Percentiles rank a stretch among this genome's conserved stretches.
Evolutionary conservation across 2,113 vertebrate species (phyloP).

Genomic region (Phycodurus eques): DNA sequence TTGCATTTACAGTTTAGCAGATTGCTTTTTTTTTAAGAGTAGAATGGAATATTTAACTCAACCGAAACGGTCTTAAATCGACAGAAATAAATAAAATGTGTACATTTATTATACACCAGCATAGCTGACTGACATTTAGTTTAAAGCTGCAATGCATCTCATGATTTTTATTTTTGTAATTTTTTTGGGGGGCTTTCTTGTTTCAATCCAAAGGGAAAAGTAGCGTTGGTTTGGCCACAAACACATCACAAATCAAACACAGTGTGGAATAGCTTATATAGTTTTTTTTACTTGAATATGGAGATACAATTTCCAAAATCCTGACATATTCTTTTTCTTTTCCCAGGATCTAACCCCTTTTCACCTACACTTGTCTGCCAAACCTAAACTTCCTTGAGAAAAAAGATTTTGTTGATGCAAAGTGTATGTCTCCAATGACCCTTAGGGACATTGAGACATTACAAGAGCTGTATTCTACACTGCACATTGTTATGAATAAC

Average conservation of each 20-base stretch:
- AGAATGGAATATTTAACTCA: constrained; percentile 21
- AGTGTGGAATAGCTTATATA: not conserved
- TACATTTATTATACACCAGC: not conserved
- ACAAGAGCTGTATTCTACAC: too few species aligned
- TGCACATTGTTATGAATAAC: too few species aligned
- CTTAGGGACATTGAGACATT: too few species aligned
- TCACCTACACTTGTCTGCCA: not conserved
- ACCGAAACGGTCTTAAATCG: not conserved
- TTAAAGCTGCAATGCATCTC: not conserved
- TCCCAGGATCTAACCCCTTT: not conserved
- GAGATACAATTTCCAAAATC: not conserved
- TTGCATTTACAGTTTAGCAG: too few species aligned
- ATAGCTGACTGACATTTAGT: not conserved
- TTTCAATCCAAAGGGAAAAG: too few species aligned
- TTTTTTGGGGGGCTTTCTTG: too few species aligned
- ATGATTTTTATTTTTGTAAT: not conserved
- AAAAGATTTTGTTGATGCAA: too few species aligned
- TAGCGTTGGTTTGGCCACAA: not conserved
- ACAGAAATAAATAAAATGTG: not conserved
- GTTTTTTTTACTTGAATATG: not conserved
- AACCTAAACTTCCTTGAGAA: not conserved
- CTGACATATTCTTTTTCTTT: not conserved
- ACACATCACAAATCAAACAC: not conserved
- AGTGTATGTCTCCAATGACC: too few species aligned
- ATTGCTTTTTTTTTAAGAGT: constrained; percentile 6